phyloP scores from a whole-genome alignment of 2,113 vertebrate species.

The Vanacampus margaritifer region DNA sequence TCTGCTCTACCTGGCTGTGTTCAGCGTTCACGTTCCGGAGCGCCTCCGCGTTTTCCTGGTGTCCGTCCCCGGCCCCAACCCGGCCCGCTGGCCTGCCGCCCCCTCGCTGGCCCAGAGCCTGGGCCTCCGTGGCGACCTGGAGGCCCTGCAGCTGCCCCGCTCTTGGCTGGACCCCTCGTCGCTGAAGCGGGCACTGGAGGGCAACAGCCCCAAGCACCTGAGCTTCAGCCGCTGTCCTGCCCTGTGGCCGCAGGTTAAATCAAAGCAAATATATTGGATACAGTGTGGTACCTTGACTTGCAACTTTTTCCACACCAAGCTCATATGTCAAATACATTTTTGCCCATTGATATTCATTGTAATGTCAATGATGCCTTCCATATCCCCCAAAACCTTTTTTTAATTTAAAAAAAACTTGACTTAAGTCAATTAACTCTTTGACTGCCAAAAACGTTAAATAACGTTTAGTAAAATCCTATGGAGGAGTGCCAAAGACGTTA shows the following conservation, averaged over 20 bases:
- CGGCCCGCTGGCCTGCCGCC: conserved; percentile 80
- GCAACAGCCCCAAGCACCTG: conserved; percentile 87
- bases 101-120: conserved; percentile 85
- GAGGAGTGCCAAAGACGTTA: no score
- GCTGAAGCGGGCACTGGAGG: conserved; percentile 82
- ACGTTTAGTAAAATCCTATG: no score
- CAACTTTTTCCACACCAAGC: no score
- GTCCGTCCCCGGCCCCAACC: conserved; percentile 86
- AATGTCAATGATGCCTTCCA: no score
- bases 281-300: no score
- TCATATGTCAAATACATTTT: no score
- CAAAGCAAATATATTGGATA: no score
- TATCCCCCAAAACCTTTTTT: no score
- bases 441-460: no score
- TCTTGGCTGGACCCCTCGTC: conserved; percentile 86
- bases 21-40: conserved; percentile 88
- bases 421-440: no score
- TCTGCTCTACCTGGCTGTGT: conserved; percentile 89
- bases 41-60: conserved; percentile 88
- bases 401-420: no score
- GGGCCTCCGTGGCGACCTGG: conserved; percentile 80
- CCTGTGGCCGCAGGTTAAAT: conserved; percentile 77
- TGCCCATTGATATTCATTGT: no score
- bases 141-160: conserved; percentile 89
- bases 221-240: conserved; percentile 88